Evolutionary conservation across 2,888 invertebrate species (phyloP), one percentile per base, ranked within the genome.

Genomic region (Cataglyphis cursor): DNA sequence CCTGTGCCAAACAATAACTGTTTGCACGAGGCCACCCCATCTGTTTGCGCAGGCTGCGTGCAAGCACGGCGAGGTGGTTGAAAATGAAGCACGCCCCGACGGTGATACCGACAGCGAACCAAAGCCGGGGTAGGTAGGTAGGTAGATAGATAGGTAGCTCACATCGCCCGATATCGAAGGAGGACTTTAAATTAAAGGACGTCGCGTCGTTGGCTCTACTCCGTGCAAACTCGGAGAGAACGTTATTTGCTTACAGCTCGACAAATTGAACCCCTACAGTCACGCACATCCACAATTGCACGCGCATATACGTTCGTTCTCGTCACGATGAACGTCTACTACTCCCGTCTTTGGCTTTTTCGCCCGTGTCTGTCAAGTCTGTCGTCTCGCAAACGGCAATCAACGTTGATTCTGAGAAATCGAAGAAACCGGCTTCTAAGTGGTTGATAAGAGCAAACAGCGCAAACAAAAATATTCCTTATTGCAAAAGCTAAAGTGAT

Each of bases 111-210:
- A 66, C 82, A 84, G 74, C 84, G 81, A 83, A 82, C 73, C 80
- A 84, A 86, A 85, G 88, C 84, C 83, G 84, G 86, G 84, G 85
- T 70, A 21, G 68, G 73, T 81, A 75, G 75, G 68, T 84, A 85
- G 85, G 84, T 82, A 28, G 81, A 81, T 62, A 70, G 83, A 81
- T 78, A 85, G 82, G 74, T 70, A 48, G 66, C 48, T 82, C 75
- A 62, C 76, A 85, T 81, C 85, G 87, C 57, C 87, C 90, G 92
- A 92, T 92, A 91, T 91, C 91, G 88, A 88, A 59, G 90, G 84
- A 91, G 92, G 91, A 92, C 91, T 92, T 92, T 92, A 93, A 94
- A 94, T 94, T 94, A 94, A 93, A 94, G 93, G 94, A 94, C 91
- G 92, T 90, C 91, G 93, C 91, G 90, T 91, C 91, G 91, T 89